Percentiles rank a stretch among this genome's conserved stretches.
Evolutionary conservation across 2,797 vertebrate species (phyloP).

Genomic region (Micromesistius poutassou): DNA sequence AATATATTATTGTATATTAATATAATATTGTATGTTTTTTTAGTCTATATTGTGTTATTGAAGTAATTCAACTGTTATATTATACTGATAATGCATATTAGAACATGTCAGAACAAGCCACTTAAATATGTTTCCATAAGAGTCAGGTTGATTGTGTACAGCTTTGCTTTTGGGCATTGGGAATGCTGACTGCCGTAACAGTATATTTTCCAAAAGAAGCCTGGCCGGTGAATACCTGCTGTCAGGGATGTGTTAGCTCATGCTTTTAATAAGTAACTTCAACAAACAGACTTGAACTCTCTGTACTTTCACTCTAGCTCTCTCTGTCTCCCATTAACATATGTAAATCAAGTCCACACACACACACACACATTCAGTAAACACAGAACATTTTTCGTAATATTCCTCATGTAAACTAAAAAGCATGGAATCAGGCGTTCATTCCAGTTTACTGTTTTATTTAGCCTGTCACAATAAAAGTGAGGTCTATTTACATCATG

Average conservation of each 20-base stretch:
- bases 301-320: not conserved
- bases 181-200: not conserved
- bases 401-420: not conserved
- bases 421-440: not conserved
- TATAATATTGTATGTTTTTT: not conserved
- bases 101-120: too few relatives aligned
- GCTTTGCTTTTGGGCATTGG: not conserved
- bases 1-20: too few relatives aligned
- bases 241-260: constrained; percentile 44
- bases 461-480: not conserved
- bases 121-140: too few relatives aligned
- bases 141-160: too few relatives aligned
- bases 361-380: not conserved
- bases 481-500: not conserved
- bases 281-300: not conserved
- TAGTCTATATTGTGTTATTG: too few relatives aligned
- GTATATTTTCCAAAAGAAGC: not conserved
- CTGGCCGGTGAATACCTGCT: constrained; percentile 39
- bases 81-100: too few relatives aligned
- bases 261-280: constrained; percentile 63
- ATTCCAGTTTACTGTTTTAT: not conserved
- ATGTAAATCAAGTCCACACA: not conserved
- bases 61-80: too few relatives aligned
- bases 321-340: not conserved
- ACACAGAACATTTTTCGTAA: not conserved